These are phyloP conservation scores for Drosophila percnosoma DNA, from an alignment of 2,888 invertebrate species.

Conservation along the genomic window DNA sequence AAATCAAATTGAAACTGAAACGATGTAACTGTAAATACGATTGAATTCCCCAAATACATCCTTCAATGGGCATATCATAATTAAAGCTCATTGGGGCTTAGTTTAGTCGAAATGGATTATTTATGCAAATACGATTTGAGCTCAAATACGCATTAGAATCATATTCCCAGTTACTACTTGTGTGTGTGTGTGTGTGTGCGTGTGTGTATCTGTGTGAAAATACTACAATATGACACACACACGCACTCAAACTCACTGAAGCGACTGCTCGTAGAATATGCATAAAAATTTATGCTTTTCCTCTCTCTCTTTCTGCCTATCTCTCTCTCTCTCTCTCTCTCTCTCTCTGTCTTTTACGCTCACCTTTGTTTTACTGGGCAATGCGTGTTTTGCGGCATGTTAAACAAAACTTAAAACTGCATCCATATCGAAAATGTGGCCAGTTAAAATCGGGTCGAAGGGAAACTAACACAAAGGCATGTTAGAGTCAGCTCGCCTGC, in stretches of 20 bases:
- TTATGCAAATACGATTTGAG: constrained; percentile 28
- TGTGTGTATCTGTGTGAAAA: not conserved
- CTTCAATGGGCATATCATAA: constrained; percentile 6
- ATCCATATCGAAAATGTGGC: constrained; percentile 54
- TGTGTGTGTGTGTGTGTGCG: not conserved
- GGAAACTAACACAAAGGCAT: not conserved
- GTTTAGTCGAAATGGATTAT: constrained; percentile 15
- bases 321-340: not conserved
- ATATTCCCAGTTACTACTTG: not conserved
- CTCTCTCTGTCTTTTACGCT: not conserved
- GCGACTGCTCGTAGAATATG: constrained; percentile 45
- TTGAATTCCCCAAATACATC: constrained; percentile 14
- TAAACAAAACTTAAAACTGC: constrained; percentile 48
- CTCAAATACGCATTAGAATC: not conserved
- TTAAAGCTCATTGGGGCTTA: constrained; percentile 17
- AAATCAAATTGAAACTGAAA: not conserved
- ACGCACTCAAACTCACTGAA: constrained; percentile 2
- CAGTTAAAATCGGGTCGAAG: constrained; percentile 17
- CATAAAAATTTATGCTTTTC: constrained; percentile 30
- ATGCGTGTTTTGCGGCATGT: constrained; percentile 48
- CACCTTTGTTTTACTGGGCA: constrained; percentile 8
- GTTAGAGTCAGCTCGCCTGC: not conserved
- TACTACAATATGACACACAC: not conserved
- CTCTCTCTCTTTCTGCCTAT: not conserved
- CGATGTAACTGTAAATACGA: not conserved